Conservation (phyloP, 35 echinoderm and acorn worm genomes). For the Heliocidaris erythrogramma region DNA sequence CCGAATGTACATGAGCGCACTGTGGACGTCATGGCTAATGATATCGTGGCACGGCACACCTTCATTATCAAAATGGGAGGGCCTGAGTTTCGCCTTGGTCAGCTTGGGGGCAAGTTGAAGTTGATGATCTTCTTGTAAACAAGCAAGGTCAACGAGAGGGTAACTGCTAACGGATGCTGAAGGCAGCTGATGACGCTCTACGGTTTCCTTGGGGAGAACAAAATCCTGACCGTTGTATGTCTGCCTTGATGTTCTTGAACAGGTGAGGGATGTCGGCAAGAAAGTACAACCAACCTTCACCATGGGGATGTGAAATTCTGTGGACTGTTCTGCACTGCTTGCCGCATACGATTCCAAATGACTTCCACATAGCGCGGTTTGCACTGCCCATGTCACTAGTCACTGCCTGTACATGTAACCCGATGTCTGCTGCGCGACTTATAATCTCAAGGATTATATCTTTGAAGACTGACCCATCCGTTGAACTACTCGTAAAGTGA, state of each 20-base stretch:
- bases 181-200: background rate
- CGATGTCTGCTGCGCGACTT: slow-evolving; percentile 27
- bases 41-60: background rate
- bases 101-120: slow-evolving; percentile 22
- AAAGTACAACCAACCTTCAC: slow-evolving; percentile 26
- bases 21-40: background rate
- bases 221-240: slow-evolving; percentile 48
- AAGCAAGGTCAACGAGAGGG: background rate
- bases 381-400: slow-evolving; percentile 68
- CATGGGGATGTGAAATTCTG: slow-evolving; percentile 44
- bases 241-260: slow-evolving; percentile 60
- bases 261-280: slow-evolving; percentile 44
- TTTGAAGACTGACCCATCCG: slow-evolving; percentile 40
- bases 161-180: background rate
- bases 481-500: slow-evolving; percentile 33
- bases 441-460: slow-evolving; percentile 34
- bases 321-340: slow-evolving; percentile 8
- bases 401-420: slow-evolving; percentile 42
- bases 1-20: background rate
- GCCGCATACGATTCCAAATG: slow-evolving; percentile 44
- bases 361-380: slow-evolving; percentile 64
- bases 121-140: background rate
- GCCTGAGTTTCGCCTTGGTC: background rate
- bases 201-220: background rate
- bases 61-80: slow-evolving; percentile 44